phyloP scores from a whole-genome alignment of 2,797 vertebrate genomes.

The Coregonus suidteri region DNA sequence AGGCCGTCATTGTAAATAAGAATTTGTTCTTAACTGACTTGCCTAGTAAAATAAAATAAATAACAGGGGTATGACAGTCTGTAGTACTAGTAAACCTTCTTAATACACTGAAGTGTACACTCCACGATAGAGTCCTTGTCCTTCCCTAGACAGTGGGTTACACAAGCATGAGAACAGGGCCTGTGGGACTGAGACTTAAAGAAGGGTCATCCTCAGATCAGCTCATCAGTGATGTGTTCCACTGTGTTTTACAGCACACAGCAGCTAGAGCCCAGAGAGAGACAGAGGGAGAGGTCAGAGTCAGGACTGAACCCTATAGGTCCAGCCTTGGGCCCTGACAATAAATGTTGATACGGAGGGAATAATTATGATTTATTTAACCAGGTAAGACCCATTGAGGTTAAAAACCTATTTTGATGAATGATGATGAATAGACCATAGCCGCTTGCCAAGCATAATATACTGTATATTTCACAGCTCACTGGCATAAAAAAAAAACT shows the following conservation, averaged over 20 bases:
- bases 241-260: too few relatives aligned
- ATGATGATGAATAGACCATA: slow-evolving; percentile 4
- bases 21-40: too few relatives aligned
- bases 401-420: too few relatives aligned
- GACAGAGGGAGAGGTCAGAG: background rate
- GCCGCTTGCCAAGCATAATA: slow-evolving; percentile 13
- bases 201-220: too few relatives aligned
- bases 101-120: background rate
- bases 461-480: slow-evolving; percentile 11
- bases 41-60: too few relatives aligned
- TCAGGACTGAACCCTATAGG: background rate
- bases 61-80: background rate
- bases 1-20: too few relatives aligned
- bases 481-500: too few relatives aligned
- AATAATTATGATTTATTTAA: background rate
- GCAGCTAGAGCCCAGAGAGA: background rate
- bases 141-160: background rate
- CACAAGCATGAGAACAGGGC: background rate
- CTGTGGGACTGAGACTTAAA: background rate
- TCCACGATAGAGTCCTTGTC: background rate
- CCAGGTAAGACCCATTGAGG: too few relatives aligned
- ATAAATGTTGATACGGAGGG: slow-evolving; percentile 18
- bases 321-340: slow-evolving; percentile 14
- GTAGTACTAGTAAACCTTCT: background rate
- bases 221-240: too few relatives aligned